These are phyloP conservation scores for Crossaster papposus DNA, from an alignment of 53 echinoderm and acorn worm genomes.

Conservation along the genomic window DNA sequence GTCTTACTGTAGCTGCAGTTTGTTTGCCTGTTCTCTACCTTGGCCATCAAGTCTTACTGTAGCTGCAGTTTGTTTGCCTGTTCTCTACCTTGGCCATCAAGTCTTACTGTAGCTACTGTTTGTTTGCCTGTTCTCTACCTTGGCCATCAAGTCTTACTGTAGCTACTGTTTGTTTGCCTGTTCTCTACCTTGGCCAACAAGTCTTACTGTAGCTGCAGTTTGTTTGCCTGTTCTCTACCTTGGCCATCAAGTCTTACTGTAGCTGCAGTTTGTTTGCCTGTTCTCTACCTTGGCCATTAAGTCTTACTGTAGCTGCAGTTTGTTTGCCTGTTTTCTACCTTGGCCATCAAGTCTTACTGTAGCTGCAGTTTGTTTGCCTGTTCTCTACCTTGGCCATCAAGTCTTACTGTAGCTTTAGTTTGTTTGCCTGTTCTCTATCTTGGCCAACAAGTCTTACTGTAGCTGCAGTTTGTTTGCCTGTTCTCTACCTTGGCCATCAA, in stretches of 20 bases:
- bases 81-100: constrained; percentile 78
- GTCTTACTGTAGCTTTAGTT: no score
- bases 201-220: no score
- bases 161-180: no score
- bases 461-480: no score
- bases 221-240: constrained; percentile 78
- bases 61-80: no score
- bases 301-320: no score
- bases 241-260: constrained; percentile 80
- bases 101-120: no score
- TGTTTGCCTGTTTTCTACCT: constrained; percentile 78
- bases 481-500: constrained; percentile 78
- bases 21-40: constrained; percentile 78
- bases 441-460: constrained; percentile 80
- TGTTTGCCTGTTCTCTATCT: constrained; percentile 77
- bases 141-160: constrained; percentile 80
- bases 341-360: constrained; percentile 80
- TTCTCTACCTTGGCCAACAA: constrained; percentile 78
- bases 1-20: no score
- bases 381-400: constrained; percentile 78
- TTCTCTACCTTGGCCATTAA: constrained; percentile 78
- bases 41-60: constrained; percentile 80
- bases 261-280: no score
- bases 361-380: no score
- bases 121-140: constrained; percentile 78